A percentile compares a stretch with the other conserved stretches of the same genome.
Conservation (phyloP, 2,888 invertebrate species). For the Salpingus planirostris region DNA sequence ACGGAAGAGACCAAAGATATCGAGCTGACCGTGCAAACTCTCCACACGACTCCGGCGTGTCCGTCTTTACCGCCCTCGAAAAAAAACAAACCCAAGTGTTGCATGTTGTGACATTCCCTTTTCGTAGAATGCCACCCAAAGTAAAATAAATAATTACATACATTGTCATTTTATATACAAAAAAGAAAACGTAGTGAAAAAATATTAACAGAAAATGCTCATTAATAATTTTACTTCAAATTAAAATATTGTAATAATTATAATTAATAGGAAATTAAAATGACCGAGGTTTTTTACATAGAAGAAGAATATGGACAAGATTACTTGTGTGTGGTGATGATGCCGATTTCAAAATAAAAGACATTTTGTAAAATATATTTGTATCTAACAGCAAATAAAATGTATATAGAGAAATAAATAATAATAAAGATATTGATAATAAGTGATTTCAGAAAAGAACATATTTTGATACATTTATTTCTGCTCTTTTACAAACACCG, state of each 20-base stretch:
- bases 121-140: constrained; percentile 14
- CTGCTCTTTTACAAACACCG: constrained; percentile 1
- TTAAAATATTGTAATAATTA: too few species aligned
- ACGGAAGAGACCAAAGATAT: constrained; percentile 77
- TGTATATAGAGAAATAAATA: constrained; percentile 21
- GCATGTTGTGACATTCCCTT: constrained; percentile 39
- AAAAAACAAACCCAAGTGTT: constrained; percentile 39
- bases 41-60: constrained; percentile 46
- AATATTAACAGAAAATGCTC: background rate
- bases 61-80: constrained; percentile 45
- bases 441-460: constrained; percentile 10
- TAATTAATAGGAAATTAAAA: too few species aligned
- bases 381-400: constrained; percentile 20
- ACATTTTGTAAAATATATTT: constrained; percentile 26
- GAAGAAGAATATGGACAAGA: too few species aligned
- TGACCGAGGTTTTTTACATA: too few species aligned
- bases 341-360: constrained; percentile 21
- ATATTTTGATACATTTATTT: constrained; percentile 13
- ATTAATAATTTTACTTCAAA: too few species aligned
- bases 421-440: constrained; percentile 4
- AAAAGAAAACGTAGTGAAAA: background rate
- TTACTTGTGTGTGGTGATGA: too few species aligned
- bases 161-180: constrained; percentile 1
- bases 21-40: constrained; percentile 78
- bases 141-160: constrained; percentile 1